Conservation (phyloP, 2,797 vertebrate genomes). For the Crocodylus rhombifer region DNA sequence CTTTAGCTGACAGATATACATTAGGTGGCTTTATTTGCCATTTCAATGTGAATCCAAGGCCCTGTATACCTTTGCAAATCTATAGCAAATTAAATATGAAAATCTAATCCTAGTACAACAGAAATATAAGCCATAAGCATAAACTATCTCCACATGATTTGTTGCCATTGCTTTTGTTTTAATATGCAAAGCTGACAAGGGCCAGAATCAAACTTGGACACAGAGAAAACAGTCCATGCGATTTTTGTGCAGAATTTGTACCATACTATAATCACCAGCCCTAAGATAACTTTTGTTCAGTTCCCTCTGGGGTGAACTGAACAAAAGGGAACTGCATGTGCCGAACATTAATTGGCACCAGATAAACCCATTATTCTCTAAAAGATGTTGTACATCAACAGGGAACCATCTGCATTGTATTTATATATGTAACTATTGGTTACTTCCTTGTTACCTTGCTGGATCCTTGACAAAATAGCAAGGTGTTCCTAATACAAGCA, state of each 20-base stretch:
- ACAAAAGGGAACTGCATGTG: conserved; percentile 60
- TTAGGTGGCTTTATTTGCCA: background rate
- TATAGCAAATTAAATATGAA: background rate
- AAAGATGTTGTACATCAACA: conserved; percentile 52
- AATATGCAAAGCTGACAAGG: background rate
- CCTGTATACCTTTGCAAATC: background rate
- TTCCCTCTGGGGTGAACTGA: conserved; percentile 42
- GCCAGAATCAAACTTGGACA: background rate
- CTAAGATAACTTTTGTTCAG: conserved; percentile 36
- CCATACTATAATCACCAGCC: conserved; percentile 5
- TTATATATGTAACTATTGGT: conserved; percentile 51
- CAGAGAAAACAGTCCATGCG: background rate
- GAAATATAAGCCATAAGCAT: background rate
- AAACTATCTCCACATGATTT: background rate
- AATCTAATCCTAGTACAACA: background rate
- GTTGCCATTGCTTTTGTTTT: background rate
- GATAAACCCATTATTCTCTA: conserved; percentile 64
- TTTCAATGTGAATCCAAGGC: background rate
- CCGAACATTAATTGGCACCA: conserved; percentile 60
- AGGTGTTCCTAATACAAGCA: conserved; percentile 2
- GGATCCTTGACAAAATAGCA: conserved; percentile 38
- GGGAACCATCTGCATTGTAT: conserved; percentile 61
- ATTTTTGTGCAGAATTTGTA: background rate
- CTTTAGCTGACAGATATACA: background rate
- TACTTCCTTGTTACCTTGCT: conserved; percentile 30